Evolutionary conservation across 2,888 invertebrate species (phyloP), one percentile per base, ranked within the genome.

Genomic region (Fissipunctia ypsillon): DNA sequence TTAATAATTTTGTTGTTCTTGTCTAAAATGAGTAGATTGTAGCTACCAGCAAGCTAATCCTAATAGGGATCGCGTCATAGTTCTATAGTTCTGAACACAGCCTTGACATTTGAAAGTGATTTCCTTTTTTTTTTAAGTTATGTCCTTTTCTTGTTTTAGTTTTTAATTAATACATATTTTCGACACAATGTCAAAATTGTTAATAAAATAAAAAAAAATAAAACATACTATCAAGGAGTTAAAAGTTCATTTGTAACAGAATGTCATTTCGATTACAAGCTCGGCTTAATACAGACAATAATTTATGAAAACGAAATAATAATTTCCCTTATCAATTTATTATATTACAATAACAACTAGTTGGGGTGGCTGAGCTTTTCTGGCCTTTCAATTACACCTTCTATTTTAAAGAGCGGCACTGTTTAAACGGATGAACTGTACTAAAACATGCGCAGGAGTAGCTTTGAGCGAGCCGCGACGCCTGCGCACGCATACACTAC

Each of bases 401-500:
- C 22, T 71, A 35, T 57, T 43, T 57, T 3, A 43, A 74, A 48
- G n/a, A 14, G 43, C 35, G 10, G 9, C 16, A 9, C 19, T 50
- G 4, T 50, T 35, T 64, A 28, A 45, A n/a, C 5, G n/a, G 31
- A 78, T 67, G 41, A 25, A 25, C 50, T 64, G 38, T 38, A 38
- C 45, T 59, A 57, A 56, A 66, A 69, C 69, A 81, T 64, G 73
- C 71, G 61, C 48, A 57, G 31, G 52, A 66, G 56, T 56, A 31
- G 67, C 85, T 85, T 85, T 79, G 74, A 64, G 60, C 67, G 63
- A 52, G 59, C 85, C 69, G 69, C 84, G 64, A 71, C 73, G 77
- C 85, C 83, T 87, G 85, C 73, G 65, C 83, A 38, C 59, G 87
- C 87, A 85, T 86, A 82, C 64, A 72, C 66, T 73, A 41, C 60